Conservation (phyloP, 2,888 invertebrate species). For the Chymomyza fuscimana region DNA sequence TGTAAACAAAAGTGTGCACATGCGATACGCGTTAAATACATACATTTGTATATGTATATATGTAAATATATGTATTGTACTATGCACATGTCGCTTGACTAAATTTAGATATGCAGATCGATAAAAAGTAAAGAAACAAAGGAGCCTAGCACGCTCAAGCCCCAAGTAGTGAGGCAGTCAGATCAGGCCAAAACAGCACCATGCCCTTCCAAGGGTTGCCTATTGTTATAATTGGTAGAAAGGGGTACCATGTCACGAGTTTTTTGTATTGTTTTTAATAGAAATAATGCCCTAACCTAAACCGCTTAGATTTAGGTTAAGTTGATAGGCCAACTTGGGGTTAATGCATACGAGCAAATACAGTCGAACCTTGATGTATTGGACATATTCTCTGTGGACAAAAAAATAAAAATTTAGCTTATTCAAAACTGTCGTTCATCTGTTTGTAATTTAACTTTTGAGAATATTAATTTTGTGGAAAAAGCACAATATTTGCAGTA, state of each 20-base stretch:
- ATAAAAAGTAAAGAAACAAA: slow-evolving; percentile 39
- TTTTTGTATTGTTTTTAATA: background rate
- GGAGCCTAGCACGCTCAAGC: slow-evolving; percentile 46
- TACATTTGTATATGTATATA: background rate
- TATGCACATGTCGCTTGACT: slow-evolving; percentile 52
- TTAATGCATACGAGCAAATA: background rate
- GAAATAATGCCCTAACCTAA: background rate
- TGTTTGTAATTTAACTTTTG: too few relatives aligned
- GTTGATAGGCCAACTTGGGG: background rate
- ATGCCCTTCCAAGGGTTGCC: slow-evolving; percentile 15
- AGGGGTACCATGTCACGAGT: background rate
- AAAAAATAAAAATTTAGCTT: too few relatives aligned
- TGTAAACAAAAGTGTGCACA: slow-evolving; percentile 19
- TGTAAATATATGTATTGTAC: background rate
- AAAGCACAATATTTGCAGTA: too few relatives aligned
- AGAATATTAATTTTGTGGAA: too few relatives aligned
- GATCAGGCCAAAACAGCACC: background rate
- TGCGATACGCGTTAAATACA: background rate
- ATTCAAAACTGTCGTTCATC: too few relatives aligned
- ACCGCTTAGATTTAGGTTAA: background rate
- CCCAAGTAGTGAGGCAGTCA: background rate
- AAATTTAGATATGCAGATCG: slow-evolving; percentile 63
- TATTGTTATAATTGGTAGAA: slow-evolving; percentile 6
- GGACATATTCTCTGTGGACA: background rate
- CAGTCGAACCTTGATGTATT: background rate